Evolutionary conservation across 2,888 invertebrate genomes (phyloP).

Genomic region (Macrophya alboannulata): DNA sequence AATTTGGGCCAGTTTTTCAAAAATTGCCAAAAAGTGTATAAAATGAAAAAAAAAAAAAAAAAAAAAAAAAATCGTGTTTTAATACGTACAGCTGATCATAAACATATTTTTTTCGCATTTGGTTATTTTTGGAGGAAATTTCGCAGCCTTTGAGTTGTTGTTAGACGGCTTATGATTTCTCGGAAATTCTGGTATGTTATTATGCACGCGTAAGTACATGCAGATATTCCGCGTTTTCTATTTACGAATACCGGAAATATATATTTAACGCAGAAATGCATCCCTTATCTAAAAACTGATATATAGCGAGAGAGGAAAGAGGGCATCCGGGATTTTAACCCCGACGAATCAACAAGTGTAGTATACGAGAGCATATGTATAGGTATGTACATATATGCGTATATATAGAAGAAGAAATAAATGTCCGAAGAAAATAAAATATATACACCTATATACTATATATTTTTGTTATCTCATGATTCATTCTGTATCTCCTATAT

Average conservation of each 20-base stretch:
- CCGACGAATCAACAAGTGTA: not conserved
- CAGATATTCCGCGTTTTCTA: not conserved
- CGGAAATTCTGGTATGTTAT: too few species aligned
- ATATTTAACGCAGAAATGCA: not conserved
- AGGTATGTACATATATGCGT: not conserved
- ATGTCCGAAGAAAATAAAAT: not conserved
- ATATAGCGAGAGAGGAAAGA: not conserved
- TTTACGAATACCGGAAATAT: not conserved
- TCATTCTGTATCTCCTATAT: not conserved
- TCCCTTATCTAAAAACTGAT: not conserved
- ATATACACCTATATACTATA: too few species aligned
- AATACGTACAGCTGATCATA: too few species aligned
- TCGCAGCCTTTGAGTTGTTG: too few species aligned
- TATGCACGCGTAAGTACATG: too few species aligned
- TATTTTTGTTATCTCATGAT: not conserved
- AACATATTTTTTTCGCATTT: not conserved
- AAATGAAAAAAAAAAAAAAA: not conserved
- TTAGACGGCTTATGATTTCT: not conserved
- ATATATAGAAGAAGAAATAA: not conserved
- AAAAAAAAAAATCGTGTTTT: not conserved
- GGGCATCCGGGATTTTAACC: conserved; percentile 2
- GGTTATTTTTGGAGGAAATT: not conserved
- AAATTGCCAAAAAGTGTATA: not conserved
- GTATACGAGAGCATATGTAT: not conserved
- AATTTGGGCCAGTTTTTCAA: too few species aligned